Base-by-base conservation (phyloP, 2,797 vertebrate genomes). In the Microchirus variegatus region DNA sequence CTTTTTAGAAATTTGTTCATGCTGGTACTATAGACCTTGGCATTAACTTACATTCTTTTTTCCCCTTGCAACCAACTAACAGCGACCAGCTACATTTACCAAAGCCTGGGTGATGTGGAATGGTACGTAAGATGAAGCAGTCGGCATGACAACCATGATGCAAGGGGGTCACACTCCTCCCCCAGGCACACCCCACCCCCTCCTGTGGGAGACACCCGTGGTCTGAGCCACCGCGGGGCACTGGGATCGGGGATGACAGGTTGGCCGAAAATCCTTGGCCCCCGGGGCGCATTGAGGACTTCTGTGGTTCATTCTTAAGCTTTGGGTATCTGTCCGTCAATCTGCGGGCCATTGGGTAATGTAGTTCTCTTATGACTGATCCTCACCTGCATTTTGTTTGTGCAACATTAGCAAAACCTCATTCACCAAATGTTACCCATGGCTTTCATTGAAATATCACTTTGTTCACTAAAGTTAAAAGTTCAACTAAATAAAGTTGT, bases 81-180 rank as follows among this genome's bases (percentile, higher is more conserved):
- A 99, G 98, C 98, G 95, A 99, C 98, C 98, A 99, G 96, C 97
- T 99, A 99, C 98, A 99, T 99, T 99, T 99, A 99, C 98, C 98
- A 99, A 96, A 97, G 94, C 97, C 98, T 98, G 97, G 97, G 98
- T 99, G 98, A 99, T 99, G 98, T 99, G 98, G 98, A 99, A 97
- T 98, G 98, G 98, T 99, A 98, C 98, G 96, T 99, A 99, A 96
- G 97, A 98, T 97, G 98, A 99, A 99, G 98, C 98, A 97, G 96
- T 99, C 97, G 98, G 96, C 97, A 98, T 98, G 98, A 97, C 97
- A 99, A 98, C 96, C 98, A 95, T 98, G 98, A 97, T 86, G 95
- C 86, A 95, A 97, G 95, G 96, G 97, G 95, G 96, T 96, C 94
- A 96, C 85, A 95, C 95, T 95, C 90, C 89, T 90, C 87, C 90